phyloP scores from a whole-genome alignment of 2,888 invertebrate species.

The Apodemia duryi region DNA sequence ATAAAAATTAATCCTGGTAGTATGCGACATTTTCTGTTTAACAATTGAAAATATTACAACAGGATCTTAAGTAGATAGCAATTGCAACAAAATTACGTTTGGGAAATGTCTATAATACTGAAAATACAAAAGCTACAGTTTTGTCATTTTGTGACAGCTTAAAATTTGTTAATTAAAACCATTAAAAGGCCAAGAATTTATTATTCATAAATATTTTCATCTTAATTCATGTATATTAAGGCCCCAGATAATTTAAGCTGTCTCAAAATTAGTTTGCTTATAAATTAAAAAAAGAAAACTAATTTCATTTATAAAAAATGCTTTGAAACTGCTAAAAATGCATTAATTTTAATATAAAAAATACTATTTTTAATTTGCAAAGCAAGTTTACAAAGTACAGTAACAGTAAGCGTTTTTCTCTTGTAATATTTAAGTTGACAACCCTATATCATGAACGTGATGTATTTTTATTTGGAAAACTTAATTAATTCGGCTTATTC shows the following conservation, averaged over 20 bases:
- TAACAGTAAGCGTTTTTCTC: background rate
- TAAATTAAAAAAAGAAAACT: background rate
- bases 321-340: too few species aligned
- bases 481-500: conserved; percentile 4
- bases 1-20: too few species aligned
- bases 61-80: too few species aligned
- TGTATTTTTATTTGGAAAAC: conserved; percentile 1
- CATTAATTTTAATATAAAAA: background rate
- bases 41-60: too few species aligned
- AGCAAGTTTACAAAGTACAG: background rate
- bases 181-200: too few species aligned
- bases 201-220: background rate
- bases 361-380: background rate
- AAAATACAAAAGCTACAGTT: too few species aligned
- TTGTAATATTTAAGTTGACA: background rate
- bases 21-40: too few species aligned
- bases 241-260: background rate
- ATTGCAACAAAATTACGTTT: too few species aligned
- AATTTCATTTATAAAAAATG: too few species aligned
- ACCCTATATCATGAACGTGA: conserved; percentile 5
- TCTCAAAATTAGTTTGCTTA: background rate
- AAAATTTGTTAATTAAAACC: too few species aligned
- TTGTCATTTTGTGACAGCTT: too few species aligned
- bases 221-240: background rate
- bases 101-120: too few species aligned